Percentiles rank a stretch among this genome's conserved stretches.
These are phyloP conservation scores for Melanotaenia boesemani DNA, from an alignment of 2,797 vertebrate genomes.

Conservation along the genomic window DNA sequence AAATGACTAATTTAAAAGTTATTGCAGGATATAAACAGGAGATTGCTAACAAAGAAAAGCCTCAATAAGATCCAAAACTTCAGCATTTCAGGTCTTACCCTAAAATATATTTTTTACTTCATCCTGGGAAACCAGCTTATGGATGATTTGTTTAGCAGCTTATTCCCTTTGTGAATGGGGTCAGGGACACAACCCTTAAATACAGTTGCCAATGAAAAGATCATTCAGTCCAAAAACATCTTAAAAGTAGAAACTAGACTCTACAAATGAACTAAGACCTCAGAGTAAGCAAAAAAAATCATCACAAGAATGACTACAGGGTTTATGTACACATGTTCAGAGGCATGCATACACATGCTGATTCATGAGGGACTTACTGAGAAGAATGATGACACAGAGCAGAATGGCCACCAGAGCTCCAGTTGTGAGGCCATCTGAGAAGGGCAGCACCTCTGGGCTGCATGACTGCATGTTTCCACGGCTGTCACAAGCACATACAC, in stretches of 20 bases:
- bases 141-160: background rate
- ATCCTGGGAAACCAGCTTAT: too few relatives aligned
- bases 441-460: slow-evolving; percentile 89
- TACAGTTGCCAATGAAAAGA: background rate
- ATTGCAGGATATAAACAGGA: too few relatives aligned
- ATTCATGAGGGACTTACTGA: slow-evolving; percentile 85
- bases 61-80: too few relatives aligned
- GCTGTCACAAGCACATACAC: slow-evolving; percentile 92
- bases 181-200: background rate
- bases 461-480: slow-evolving; percentile 93
- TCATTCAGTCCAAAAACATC: background rate
- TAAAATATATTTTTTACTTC: background rate
- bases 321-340: background rate
- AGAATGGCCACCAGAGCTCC: slow-evolving; percentile 94
- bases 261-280: background rate
- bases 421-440: slow-evolving; percentile 94
- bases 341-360: background rate
- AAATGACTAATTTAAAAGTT: too few relatives aligned
- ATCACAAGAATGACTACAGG: background rate
- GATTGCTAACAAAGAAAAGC: too few relatives aligned
- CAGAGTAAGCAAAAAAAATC: background rate
- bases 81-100: background rate
- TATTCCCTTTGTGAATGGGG: background rate
- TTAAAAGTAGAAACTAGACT: background rate
- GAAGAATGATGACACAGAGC: slow-evolving; percentile 92